Evolutionary conservation across 92 coral and sea anemone species (phyloP).

Genomic region (Epizoanthus fatuus): DNA sequence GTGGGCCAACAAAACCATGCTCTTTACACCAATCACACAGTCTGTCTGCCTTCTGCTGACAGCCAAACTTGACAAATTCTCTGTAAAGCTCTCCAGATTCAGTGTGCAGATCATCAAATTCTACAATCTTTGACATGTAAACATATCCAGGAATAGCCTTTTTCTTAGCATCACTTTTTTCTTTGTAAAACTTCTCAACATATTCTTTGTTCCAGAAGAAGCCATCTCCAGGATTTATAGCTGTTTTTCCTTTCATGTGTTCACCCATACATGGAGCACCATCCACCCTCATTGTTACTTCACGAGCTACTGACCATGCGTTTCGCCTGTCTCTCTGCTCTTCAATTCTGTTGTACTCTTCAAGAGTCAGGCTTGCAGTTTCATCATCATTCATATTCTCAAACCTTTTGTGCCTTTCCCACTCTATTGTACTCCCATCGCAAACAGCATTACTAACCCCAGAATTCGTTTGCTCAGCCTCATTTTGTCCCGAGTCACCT

Average conservation of each 20-base stretch:
- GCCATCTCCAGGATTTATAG: background rate
- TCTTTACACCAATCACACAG: conserved; percentile 24
- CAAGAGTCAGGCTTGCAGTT: no score
- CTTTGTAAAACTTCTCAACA: conserved; percentile 10
- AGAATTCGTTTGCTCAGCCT: background rate
- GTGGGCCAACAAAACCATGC: conserved; percentile 14
- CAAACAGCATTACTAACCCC: conserved; percentile 7
- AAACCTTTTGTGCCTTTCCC: conserved; percentile 2
- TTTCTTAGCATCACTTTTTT: conserved; percentile 4
- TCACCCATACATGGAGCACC: background rate
- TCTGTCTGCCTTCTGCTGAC: conserved; percentile 1
- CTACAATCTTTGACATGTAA: conserved; percentile 21
- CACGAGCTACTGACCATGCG: background rate
- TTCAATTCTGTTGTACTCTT: background rate
- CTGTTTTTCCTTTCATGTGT: background rate
- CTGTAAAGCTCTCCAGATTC: conserved; percentile 20
- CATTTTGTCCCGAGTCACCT: conserved; percentile 33
- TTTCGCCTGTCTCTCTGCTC: conserved; percentile 3
- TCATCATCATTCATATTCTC: background rate
- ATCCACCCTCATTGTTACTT: conserved; percentile 6
- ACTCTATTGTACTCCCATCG: conserved; percentile 12
- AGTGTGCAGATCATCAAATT: conserved; percentile 14
- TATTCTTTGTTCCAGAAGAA: background rate
- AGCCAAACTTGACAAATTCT: background rate
- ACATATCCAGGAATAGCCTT: conserved; percentile 16